A percentile compares a stretch with the other conserved stretches of the same genome.
These are phyloP conservation scores for Lasius platythorax DNA, from an alignment of 2,888 invertebrate genomes.

Conservation along the genomic window DNA sequence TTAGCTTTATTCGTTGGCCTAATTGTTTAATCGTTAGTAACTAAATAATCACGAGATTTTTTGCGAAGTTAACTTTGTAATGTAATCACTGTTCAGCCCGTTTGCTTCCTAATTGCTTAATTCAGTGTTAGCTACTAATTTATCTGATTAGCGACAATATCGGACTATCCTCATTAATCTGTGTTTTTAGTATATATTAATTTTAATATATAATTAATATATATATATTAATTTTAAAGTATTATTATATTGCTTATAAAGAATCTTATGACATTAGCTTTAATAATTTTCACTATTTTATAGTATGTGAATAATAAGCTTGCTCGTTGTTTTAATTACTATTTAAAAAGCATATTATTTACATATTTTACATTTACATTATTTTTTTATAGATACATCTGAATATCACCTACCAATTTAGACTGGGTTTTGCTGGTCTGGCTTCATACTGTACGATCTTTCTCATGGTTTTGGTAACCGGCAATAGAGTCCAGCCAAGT, in stretches of 20 bases:
- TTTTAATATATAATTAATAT: neutral
- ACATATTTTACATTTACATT: neutral
- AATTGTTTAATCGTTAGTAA: constrained; percentile 65
- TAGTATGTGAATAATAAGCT: neutral
- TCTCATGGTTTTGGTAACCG: constrained; percentile 69
- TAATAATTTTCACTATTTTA: constrained; percentile 1
- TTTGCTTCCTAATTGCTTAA: neutral
- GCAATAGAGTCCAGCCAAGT: constrained; percentile 78
- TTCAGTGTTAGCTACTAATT: neutral
- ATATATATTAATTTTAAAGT: constrained; percentile 1
- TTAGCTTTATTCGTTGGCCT: constrained; percentile 54
- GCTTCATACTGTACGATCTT: constrained; percentile 73
- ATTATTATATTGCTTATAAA: neutral
- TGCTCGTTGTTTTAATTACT: neutral
- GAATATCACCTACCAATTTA: constrained; percentile 69
- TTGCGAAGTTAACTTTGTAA: constrained; percentile 11
- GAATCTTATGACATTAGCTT: neutral
- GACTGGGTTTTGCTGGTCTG: constrained; percentile 70
- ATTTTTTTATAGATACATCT: constrained; percentile 15
- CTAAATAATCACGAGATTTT: constrained; percentile 55
- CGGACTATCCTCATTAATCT: neutral
- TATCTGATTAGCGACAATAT: neutral
- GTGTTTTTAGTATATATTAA: neutral
- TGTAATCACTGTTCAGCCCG: constrained; percentile 34
- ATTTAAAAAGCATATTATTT: neutral